Conservation (phyloP, 2,113 vertebrate genomes). For the Tragelaphus buxtoni region DNA sequence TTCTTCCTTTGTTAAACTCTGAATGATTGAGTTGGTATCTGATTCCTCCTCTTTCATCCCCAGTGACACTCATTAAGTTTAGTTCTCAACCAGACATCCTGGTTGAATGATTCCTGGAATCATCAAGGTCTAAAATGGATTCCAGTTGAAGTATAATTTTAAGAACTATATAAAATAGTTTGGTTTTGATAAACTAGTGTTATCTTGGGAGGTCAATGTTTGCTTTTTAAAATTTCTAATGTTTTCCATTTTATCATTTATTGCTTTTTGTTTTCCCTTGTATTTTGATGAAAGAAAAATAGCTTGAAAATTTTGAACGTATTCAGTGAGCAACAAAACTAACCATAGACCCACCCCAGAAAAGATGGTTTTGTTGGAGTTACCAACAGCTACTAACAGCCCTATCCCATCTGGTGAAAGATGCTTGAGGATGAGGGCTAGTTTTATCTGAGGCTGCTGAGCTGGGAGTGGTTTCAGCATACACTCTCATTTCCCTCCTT, state of each 20-base stretch:
- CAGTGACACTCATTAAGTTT: neutral
- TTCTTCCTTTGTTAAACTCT: neutral
- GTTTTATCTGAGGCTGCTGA: neutral
- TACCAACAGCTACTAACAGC: neutral
- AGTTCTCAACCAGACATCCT: neutral
- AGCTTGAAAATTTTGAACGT: neutral
- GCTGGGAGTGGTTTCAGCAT: neutral
- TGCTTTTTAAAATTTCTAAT: neutral
- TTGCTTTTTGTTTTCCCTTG: neutral
- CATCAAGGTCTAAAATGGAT: neutral
- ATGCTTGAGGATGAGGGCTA: neutral
- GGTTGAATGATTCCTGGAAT: neutral
- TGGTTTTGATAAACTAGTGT: neutral
- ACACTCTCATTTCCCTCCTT: neutral
- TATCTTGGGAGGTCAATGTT: neutral
- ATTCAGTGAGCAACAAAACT: neutral
- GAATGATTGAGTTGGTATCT: neutral
- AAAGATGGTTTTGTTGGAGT: neutral
- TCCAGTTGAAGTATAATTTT: neutral
- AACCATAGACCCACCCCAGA: neutral
- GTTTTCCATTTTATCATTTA: neutral
- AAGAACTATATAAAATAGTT: neutral
- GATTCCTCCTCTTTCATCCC: neutral
- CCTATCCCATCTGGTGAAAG: neutral
- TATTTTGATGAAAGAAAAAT: neutral